Evolutionary conservation across 2,888 invertebrate species (phyloP), one percentile per base, ranked within the genome.

Genomic region (Cataglyphis rosenhaueri): DNA sequence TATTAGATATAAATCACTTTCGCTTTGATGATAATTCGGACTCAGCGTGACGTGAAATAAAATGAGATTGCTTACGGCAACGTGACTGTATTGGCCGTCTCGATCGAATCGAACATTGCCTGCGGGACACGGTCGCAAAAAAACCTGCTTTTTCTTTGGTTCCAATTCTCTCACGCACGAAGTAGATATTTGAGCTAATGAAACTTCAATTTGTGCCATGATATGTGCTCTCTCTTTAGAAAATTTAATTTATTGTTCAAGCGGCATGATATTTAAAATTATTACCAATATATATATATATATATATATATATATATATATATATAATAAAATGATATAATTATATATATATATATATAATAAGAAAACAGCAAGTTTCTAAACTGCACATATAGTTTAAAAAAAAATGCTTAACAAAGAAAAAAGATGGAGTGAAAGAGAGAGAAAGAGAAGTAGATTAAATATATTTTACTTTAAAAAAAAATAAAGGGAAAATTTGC

Each of bases 1-100:
- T 35, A 73, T 86, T 76, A 44, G 57, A 57, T 48, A 57, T 66
- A 74, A 83, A 81, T 76, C 29, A 81, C 83, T 85, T 85, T 88
- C 85, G 81, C 61, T 15, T 41, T 5, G 10, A 41, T 55, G 29
- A 25, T 32, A 25, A 61, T 4, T 41, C n/a, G 48, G 12, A 25
- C 10, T 55, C 15, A 21, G 57, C 59, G 52, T 68, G 61, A 79
- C 62, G 35, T 44, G 41, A 61, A 79, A 84, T 84, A 61, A 68
- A 81, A 83, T 48, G 70, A 70, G 57, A 83, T 62, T 59, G 55
- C 61, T 61, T 29, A 6, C 29, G 48, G 62, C 52, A 25, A 68
- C 57, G 44, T 41, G 66, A 76, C 66, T 66, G 66, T 59, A n/a
- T 41, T 57, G 32, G 32, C 59, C 55, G 57, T 57, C 4, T 41